These are phyloP conservation scores for Percopsis transmontana DNA, from an alignment of 2,113 vertebrate genomes.

Conservation along the genomic window DNA sequence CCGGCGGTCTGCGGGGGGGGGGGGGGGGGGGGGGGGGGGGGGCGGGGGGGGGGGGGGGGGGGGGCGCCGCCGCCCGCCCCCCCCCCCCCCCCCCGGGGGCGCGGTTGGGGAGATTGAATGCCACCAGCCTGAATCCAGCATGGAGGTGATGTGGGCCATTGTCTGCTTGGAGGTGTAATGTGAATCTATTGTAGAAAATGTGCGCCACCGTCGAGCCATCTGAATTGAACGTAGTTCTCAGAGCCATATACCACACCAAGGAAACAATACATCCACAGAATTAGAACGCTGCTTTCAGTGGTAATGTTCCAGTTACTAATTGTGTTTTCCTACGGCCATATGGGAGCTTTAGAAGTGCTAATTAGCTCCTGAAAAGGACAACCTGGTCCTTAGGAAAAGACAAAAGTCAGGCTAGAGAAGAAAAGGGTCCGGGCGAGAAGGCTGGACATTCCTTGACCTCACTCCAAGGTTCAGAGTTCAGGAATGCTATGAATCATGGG, in stretches of 20 bases:
- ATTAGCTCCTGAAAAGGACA: slow-evolving; percentile 29
- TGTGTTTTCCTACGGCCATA: slow-evolving; percentile 36
- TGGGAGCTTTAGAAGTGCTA: slow-evolving; percentile 35
- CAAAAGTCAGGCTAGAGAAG: background rate
- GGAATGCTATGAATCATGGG: slow-evolving; percentile 28
- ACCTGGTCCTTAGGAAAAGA: slow-evolving; percentile 16
- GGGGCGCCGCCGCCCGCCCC: no score
- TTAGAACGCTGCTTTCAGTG: slow-evolving; percentile 40
- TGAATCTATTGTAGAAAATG: slow-evolving; percentile 50
- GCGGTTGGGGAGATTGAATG: slow-evolving; percentile 38
- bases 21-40: no score
- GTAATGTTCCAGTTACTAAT: slow-evolving; percentile 37
- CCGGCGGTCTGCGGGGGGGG: no score
- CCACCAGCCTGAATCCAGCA: slow-evolving; percentile 44
- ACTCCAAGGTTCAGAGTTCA: slow-evolving; percentile 37
- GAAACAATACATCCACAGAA: slow-evolving; percentile 38
- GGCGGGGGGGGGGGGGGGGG: no score
- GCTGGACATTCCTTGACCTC: slow-evolving; percentile 39
- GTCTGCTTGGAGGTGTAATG: slow-evolving; percentile 39
- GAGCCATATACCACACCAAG: slow-evolving; percentile 33
- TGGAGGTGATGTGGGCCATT: slow-evolving; percentile 51
- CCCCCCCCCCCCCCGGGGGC: no score
- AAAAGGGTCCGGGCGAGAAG: background rate
- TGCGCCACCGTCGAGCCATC: slow-evolving; percentile 39
- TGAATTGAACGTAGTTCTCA: slow-evolving; percentile 40